Evolutionary conservation across 2,888 invertebrate genomes (phyloP).

Genomic region (Gymnosoma rotundatum): DNA sequence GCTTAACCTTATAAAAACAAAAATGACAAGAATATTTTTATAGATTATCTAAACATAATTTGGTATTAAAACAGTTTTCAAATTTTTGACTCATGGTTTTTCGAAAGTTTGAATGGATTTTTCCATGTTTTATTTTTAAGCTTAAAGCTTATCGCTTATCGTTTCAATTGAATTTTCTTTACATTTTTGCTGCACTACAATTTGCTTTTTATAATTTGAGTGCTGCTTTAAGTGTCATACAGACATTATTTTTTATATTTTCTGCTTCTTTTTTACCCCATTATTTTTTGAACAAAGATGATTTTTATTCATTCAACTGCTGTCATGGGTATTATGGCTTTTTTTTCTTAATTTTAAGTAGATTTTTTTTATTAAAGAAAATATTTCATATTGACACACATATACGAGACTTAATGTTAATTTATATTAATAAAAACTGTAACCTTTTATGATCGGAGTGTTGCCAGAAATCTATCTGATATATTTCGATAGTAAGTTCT

Average conservation of each 20-base stretch:
- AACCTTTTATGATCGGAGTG: slow-evolving; percentile 13
- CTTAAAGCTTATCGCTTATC: background rate
- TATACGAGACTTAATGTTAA: slow-evolving; percentile 18
- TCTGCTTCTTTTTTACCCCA: slow-evolving; percentile 5
- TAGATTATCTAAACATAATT: no score
- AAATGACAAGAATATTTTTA: no score
- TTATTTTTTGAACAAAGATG: slow-evolving; percentile 38
- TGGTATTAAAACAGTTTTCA: no score
- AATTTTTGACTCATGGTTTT: no score
- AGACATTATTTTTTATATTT: slow-evolving; percentile 9
- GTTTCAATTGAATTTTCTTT: background rate
- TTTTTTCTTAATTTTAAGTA: background rate
- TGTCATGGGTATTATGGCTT: slow-evolving; percentile 25
- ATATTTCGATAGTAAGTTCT: no score
- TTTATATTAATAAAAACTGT: slow-evolving; percentile 36
- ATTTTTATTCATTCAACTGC: slow-evolving; percentile 8
- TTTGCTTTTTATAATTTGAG: slow-evolving; percentile 8
- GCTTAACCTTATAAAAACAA: background rate
- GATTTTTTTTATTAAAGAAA: slow-evolving; percentile 14
- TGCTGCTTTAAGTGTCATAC: slow-evolving; percentile 8
- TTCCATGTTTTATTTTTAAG: background rate
- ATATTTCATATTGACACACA: slow-evolving; percentile 38
- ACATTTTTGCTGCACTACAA: slow-evolving; percentile 1
- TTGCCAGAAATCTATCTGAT: slow-evolving; percentile 1
- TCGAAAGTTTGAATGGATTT: background rate